Percentiles rank a stretch among this genome's conserved stretches.
These are phyloP conservation scores for Microtus montanus DNA, from an alignment of 2,113 vertebrate genomes.

Conservation along the genomic window DNA sequence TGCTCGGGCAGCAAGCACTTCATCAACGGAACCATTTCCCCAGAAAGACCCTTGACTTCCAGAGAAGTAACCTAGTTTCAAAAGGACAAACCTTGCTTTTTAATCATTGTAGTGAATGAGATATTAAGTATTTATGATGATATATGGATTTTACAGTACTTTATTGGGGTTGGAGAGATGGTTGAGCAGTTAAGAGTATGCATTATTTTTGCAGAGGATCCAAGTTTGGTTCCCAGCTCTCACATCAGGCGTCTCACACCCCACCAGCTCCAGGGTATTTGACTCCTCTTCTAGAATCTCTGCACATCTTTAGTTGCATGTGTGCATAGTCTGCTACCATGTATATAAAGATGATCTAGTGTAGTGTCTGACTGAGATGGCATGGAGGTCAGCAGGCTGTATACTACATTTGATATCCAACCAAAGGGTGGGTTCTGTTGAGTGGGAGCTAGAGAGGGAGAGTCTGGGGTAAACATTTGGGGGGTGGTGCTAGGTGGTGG, in stretches of 20 bases:
- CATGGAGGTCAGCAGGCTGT: not conserved
- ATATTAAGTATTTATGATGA: not conserved
- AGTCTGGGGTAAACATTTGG: not conserved
- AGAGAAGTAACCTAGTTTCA: not conserved
- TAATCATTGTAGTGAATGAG: not conserved
- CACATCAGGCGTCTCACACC: not conserved
- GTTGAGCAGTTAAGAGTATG: not conserved
- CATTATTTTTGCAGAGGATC: not conserved
- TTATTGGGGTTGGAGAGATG: not conserved
- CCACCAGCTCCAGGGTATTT: not conserved
- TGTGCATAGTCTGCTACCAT: not conserved
- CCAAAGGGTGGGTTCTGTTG: not conserved
- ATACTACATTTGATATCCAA: not conserved
- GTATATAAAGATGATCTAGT: not conserved
- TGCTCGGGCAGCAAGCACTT: not conserved
- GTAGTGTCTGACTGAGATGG: not conserved
- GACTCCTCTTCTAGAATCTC: not conserved
- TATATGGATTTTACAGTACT: not conserved
- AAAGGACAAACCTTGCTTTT: not conserved
- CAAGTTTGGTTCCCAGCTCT: not conserved
- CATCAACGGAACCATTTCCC: not conserved
- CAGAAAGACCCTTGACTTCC: not conserved
- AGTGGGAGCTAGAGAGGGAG: not conserved
- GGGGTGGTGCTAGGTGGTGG: too few species aligned
- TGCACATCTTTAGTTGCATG: not conserved